A percentile compares a stretch with the other conserved stretches of the same genome.
Evolutionary conservation across 2,797 vertebrate genomes (phyloP).

Genomic region (Protonibea diacanthus): DNA sequence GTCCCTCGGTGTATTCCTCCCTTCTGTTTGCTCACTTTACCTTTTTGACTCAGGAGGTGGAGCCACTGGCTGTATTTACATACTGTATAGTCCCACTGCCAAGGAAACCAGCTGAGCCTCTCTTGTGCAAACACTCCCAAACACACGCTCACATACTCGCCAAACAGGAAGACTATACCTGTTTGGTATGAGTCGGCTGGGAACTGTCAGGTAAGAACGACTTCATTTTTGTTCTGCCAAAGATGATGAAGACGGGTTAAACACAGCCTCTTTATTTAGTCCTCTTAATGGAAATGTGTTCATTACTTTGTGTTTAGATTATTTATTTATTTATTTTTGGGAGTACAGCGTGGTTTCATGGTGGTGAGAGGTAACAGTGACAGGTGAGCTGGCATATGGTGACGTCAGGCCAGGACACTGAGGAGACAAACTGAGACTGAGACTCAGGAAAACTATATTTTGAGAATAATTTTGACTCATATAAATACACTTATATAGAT

Average conservation of each 20-base stretch:
- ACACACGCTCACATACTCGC: slow-evolving; percentile 52
- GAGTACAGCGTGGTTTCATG: slow-evolving; percentile 12
- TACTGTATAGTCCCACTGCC: slow-evolving; percentile 66
- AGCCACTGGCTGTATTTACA: slow-evolving; percentile 70
- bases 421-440: background rate
- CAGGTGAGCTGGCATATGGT: slow-evolving; percentile 31
- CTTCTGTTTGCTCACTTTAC: slow-evolving; percentile 28
- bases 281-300: background rate
- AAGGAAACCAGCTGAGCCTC: slow-evolving; percentile 82
- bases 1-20: slow-evolving; percentile 16
- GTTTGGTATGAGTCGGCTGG: slow-evolving; percentile 51
- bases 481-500: background rate
- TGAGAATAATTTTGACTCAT: background rate
- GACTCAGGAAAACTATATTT: background rate
- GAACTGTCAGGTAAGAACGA: slow-evolving; percentile 72
- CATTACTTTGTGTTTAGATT: background rate
- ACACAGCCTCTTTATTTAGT: background rate
- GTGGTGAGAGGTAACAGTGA: background rate
- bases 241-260: background rate
- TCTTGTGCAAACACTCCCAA: slow-evolving; percentile 71
- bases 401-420: slow-evolving; percentile 17
- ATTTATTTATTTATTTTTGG: background rate
- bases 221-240: slow-evolving; percentile 24
- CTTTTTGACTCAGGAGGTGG: slow-evolving; percentile 63
- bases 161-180: slow-evolving; percentile 79